Conservation (phyloP, 2,797 vertebrate species). For the Amblyraja radiata region DNA sequence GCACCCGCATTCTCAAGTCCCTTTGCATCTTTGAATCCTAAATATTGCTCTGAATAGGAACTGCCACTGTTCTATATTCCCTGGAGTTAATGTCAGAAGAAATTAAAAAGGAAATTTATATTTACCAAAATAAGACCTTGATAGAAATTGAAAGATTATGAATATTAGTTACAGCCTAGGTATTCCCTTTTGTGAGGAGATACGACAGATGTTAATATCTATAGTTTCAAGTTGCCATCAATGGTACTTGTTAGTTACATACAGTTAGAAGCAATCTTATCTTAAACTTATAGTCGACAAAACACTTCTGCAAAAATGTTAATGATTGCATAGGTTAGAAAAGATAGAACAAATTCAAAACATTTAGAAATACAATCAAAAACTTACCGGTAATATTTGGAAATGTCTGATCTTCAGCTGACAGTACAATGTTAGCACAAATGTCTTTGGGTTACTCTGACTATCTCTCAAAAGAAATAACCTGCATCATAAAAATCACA, state of each 20-base stretch:
- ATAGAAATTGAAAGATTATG: not conserved
- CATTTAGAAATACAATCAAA: not conserved
- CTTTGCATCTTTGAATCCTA: too few species aligned
- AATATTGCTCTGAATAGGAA: not conserved
- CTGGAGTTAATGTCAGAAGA: not conserved
- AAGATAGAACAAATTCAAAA: not conserved
- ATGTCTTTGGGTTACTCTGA: conserved; percentile 97
- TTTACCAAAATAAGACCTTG: not conserved
- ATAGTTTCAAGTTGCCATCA: not conserved
- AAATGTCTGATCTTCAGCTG: conserved; percentile 99
- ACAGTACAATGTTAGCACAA: conserved; percentile 94
- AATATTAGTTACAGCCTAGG: not conserved
- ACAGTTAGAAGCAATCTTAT: not conserved
- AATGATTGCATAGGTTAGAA: not conserved
- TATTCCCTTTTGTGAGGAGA: not conserved
- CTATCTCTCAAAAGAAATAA: conserved; percentile 95
- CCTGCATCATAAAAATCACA: conserved; percentile 52
- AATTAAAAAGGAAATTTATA: not conserved
- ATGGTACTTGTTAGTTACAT: not conserved
- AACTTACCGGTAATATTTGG: conserved; percentile 93
- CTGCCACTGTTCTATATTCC: not conserved
- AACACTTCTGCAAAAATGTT: not conserved
- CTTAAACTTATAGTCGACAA: not conserved
- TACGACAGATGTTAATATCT: not conserved
- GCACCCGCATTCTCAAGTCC: too few species aligned